Conservation (phyloP, 2,113 vertebrate genomes). For the Epinephelus cyanopodus region DNA sequence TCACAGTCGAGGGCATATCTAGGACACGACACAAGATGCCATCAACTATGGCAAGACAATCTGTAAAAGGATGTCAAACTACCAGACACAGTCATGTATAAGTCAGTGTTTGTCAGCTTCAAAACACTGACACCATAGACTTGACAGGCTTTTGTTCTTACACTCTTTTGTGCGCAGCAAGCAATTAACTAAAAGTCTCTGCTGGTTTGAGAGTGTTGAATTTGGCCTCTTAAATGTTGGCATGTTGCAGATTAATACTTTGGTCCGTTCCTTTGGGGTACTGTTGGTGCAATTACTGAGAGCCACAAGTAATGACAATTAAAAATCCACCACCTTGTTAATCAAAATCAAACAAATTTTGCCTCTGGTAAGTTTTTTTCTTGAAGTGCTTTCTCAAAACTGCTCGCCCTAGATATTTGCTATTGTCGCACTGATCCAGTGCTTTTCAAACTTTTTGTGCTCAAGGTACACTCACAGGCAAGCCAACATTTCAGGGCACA, state of each 20-base stretch:
- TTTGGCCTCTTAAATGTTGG: neutral
- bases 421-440: neutral
- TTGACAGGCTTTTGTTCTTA: neutral
- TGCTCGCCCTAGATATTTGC: neutral
- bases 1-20: neutral
- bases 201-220: conserved; percentile 19
- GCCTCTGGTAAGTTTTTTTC: neutral
- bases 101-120: conserved; percentile 4
- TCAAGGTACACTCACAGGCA: too few relatives aligned
- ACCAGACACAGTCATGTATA: neutral
- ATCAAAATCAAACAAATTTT: neutral
- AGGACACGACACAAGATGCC: neutral
- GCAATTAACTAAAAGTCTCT: conserved; percentile 3
- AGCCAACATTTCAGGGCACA: too few relatives aligned
- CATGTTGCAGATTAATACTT: conserved; percentile 19
- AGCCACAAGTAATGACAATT: conserved; percentile 18
- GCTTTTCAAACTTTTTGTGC: too few relatives aligned
- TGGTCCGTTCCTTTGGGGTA: neutral
- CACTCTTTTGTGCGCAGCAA: neutral
- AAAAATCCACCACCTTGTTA: conserved; percentile 9
- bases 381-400: conserved; percentile 1
- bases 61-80: neutral
- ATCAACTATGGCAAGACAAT: neutral
- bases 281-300: neutral
- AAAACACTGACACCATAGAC: neutral